phyloP scores from a whole-genome alignment of 2,113 vertebrate species.

The Thomomys bottae region DNA sequence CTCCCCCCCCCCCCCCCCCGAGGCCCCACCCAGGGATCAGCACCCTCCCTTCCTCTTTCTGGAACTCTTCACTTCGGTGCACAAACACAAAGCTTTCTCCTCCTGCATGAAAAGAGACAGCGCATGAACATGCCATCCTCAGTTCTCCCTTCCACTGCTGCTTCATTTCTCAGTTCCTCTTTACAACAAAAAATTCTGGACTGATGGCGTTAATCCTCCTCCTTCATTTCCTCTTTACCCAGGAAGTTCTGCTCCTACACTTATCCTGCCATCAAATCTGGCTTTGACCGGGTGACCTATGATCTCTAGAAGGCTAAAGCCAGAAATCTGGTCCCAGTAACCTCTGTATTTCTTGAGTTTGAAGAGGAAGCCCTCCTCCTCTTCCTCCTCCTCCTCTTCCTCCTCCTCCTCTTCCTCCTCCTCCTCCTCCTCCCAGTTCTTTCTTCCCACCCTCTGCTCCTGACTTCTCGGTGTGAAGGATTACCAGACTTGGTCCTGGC shows the following conservation, averaged over 20 bases:
- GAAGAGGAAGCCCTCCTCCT: too few species aligned
- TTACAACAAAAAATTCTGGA: background rate
- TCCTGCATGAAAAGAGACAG: background rate
- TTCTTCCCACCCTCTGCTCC: rapidly evolving
- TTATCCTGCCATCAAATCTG: background rate
- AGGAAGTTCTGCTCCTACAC: background rate
- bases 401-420: too few species aligned
- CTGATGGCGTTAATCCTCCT: background rate
- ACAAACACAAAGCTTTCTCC: background rate
- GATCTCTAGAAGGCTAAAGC: too few species aligned
- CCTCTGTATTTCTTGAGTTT: too few species aligned
- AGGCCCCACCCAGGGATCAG: too few species aligned
- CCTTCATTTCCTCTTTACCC: background rate
- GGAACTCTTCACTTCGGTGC: background rate
- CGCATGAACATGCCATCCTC: background rate
- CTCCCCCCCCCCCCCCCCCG: rapidly evolving
- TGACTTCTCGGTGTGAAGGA: background rate
- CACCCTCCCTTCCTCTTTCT: background rate
- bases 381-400: too few species aligned
- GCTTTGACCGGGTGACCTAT: background rate
- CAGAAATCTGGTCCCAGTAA: background rate
- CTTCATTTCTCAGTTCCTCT: background rate
- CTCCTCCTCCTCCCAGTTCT: too few species aligned
- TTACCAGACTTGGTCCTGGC: background rate
- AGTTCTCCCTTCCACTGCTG: background rate